Conservation (phyloP, 2,888 invertebrate genomes). For the Hyposoter dolosus region DNA sequence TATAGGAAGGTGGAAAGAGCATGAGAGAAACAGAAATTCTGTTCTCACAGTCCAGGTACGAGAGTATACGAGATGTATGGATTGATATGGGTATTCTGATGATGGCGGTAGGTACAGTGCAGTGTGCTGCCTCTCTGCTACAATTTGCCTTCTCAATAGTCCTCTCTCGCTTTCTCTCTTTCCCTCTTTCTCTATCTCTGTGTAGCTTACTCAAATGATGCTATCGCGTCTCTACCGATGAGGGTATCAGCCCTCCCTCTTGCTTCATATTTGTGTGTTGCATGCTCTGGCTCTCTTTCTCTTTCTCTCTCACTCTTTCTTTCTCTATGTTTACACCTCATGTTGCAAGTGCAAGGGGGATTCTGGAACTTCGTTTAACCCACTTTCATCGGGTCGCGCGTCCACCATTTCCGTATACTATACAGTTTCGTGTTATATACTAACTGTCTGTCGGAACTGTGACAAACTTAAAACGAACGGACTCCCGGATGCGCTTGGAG, state of each 20-base stretch:
- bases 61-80: constrained; percentile 29
- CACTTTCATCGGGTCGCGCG: constrained; percentile 76
- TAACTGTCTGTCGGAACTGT: constrained; percentile 71
- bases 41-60: constrained; percentile 16
- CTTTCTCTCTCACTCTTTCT: constrained; percentile 39
- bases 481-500: constrained; percentile 50
- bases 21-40: constrained; percentile 33
- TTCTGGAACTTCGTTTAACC: constrained; percentile 80
- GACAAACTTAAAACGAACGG: constrained; percentile 76
- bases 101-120: constrained; percentile 46
- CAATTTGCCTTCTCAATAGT: constrained; percentile 42
- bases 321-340: constrained; percentile 30
- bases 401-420: constrained; percentile 25
- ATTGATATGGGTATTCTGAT: constrained; percentile 43
- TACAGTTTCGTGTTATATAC: constrained; percentile 45
- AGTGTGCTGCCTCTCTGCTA: constrained; percentile 22
- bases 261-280: constrained; percentile 19
- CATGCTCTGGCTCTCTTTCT: constrained; percentile 21
- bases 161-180: constrained; percentile 37
- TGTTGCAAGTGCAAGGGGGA: constrained; percentile 49
- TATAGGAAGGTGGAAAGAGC: constrained; percentile 13
- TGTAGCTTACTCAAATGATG: not conserved
- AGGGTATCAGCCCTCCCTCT: constrained; percentile 46
- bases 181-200: constrained; percentile 18
- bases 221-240: constrained; percentile 40